Conservation (phyloP, 2,888 invertebrate species). For the Tetragonula carbonaria region DNA sequence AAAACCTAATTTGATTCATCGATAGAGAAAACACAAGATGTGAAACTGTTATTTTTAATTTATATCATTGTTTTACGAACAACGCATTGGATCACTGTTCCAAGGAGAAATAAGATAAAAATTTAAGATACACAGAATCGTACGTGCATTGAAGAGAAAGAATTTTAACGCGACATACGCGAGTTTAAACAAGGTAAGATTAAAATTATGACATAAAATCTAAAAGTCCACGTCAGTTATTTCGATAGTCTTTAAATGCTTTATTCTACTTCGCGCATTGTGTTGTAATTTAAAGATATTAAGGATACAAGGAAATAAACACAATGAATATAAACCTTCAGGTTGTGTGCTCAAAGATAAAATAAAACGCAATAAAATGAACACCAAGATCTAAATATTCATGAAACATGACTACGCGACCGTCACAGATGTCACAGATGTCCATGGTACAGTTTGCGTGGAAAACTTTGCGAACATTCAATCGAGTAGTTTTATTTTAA, state of each 20-base stretch:
- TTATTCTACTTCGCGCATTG: neutral
- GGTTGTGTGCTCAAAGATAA: neutral
- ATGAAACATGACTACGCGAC: neutral
- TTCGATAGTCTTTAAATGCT: neutral
- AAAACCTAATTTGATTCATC: neutral
- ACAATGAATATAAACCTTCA: neutral
- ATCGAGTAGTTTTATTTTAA: neutral
- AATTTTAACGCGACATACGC: neutral
- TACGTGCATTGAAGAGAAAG: neutral
- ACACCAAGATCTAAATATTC: neutral
- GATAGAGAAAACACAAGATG: neutral
- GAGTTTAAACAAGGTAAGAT: neutral
- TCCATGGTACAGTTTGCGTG: neutral
- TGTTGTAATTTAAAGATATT: neutral
- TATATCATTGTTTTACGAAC: neutral
- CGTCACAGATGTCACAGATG: neutral
- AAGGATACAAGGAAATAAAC: neutral
- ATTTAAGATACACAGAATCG: neutral
- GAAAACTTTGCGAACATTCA: neutral
- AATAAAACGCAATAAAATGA: neutral
- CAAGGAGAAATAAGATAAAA: neutral
- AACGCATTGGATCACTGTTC: neutral
- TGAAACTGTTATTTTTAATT: neutral
- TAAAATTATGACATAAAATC: neutral
- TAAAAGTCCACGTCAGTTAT: neutral